These are phyloP conservation scores for Rhaphigaster nebulosa DNA, from an alignment of 2,888 invertebrate genomes.

Conservation along the genomic window DNA sequence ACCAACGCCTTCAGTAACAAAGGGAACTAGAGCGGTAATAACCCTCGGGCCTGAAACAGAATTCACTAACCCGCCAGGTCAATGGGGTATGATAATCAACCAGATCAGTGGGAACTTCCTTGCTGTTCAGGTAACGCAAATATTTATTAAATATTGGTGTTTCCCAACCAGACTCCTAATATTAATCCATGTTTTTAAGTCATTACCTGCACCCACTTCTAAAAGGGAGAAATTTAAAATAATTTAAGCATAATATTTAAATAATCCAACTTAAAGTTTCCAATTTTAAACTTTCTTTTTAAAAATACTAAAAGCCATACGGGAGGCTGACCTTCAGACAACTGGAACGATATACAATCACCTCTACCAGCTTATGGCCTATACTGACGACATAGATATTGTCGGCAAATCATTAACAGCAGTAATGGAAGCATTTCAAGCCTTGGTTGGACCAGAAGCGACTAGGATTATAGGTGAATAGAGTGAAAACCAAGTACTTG, in stretches of 20 bases:
- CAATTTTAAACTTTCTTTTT: not conserved
- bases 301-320: too few relatives aligned
- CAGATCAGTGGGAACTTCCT: conserved; percentile 75
- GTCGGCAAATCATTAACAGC: too few relatives aligned
- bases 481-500: too few relatives aligned
- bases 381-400: too few relatives aligned
- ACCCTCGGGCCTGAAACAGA: conserved; percentile 66
- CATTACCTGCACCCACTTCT: not conserved
- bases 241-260: not conserved
- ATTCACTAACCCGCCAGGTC: conserved; percentile 54
- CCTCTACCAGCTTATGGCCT: too few relatives aligned
- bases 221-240: not conserved
- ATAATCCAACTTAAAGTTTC: not conserved
- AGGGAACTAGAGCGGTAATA: conserved; percentile 76
- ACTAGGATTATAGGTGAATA: too few relatives aligned
- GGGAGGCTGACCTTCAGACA: too few relatives aligned
- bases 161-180: too few relatives aligned
- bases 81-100: conserved; percentile 70
- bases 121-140: conserved; percentile 68
- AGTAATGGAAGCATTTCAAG: too few relatives aligned
- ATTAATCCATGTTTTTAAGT: not conserved
- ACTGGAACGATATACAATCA: too few relatives aligned
- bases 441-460: too few relatives aligned
- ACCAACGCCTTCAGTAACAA: conserved; percentile 76
- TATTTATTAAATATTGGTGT: not conserved